A percentile compares a stretch with the other conserved stretches of the same genome.
Conservation (phyloP, 2,113 vertebrate genomes). For the Bagarius yarrelli region DNA sequence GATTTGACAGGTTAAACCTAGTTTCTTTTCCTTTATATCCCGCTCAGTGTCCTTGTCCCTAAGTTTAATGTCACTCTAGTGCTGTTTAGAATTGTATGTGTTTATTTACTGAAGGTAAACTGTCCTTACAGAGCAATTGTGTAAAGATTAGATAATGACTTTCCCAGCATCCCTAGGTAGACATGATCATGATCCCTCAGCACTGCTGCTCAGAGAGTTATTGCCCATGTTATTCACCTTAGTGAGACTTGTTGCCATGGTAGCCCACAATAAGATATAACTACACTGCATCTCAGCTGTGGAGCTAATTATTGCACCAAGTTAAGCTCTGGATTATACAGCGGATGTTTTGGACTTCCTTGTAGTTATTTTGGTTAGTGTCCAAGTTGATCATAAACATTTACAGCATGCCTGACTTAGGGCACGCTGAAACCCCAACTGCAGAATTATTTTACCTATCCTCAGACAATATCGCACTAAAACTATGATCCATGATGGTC, state of each 20-base stretch:
- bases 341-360: conserved; percentile 12
- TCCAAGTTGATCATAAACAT: conserved; percentile 27
- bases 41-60: not conserved
- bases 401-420: not conserved
- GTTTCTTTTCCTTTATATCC: not conserved
- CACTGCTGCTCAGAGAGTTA: conserved; percentile 38
- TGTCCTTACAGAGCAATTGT: not conserved
- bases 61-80: not conserved
- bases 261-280: conserved; percentile 27
- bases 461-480: not conserved
- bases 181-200: not conserved
- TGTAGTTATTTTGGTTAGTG: conserved; percentile 24
- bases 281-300: not conserved
- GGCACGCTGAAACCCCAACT: not conserved
- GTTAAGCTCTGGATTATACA: not conserved
- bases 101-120: conserved; percentile 12
- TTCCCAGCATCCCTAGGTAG: conserved; percentile 43
- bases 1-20: not conserved
- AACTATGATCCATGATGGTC: not conserved
- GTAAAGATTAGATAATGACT: conserved; percentile 45
- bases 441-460: not conserved
- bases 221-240: conserved; percentile 31
- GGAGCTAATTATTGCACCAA: conserved; percentile 9
- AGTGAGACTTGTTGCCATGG: conserved; percentile 34
- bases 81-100: conserved; percentile 19